Evolutionary conservation across 1,140 invertebrate species (phyloP).

Genomic region (Portunus trituberculatus): DNA sequence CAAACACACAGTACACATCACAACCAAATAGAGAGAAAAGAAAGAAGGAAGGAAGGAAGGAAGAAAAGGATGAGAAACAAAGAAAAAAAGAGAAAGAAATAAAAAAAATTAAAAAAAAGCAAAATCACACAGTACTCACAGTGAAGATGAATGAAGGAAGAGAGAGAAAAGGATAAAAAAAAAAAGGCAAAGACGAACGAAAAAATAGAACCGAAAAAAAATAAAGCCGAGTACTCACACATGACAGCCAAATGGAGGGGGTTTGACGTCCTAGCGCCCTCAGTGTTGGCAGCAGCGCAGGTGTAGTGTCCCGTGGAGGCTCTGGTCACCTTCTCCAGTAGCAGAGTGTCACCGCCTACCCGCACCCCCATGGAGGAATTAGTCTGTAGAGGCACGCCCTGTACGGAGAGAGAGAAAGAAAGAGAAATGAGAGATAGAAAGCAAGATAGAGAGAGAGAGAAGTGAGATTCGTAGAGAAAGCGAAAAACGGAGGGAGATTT

Average conservation of each 20-base stretch:
- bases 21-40: too few relatives aligned
- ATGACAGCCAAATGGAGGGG: conserved; percentile 92
- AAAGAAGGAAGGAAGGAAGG: not conserved
- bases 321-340: conserved; percentile 88
- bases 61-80: not conserved
- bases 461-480: not conserved
- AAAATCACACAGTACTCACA: too few relatives aligned
- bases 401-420: not conserved
- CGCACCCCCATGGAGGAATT: conserved; percentile 84
- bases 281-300: conserved; percentile 92
- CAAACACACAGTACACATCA: not conserved
- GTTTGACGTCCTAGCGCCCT: conserved; percentile 92
- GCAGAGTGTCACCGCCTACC: conserved; percentile 89
- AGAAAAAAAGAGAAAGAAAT: not conserved
- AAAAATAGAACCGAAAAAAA: not conserved
- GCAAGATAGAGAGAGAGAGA: not conserved
- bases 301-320: conserved; percentile 92
- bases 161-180: not conserved
- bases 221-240: conserved; percentile 86
- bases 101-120: not conserved
- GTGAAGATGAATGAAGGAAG: not conserved
- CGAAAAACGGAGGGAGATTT: too few relatives aligned
- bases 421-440: not conserved
- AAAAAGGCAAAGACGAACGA: too few relatives aligned
- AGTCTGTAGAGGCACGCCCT: conserved; percentile 57